Base-by-base conservation (phyloP, 2,888 invertebrate species). In the Dynastes grantii region DNA sequence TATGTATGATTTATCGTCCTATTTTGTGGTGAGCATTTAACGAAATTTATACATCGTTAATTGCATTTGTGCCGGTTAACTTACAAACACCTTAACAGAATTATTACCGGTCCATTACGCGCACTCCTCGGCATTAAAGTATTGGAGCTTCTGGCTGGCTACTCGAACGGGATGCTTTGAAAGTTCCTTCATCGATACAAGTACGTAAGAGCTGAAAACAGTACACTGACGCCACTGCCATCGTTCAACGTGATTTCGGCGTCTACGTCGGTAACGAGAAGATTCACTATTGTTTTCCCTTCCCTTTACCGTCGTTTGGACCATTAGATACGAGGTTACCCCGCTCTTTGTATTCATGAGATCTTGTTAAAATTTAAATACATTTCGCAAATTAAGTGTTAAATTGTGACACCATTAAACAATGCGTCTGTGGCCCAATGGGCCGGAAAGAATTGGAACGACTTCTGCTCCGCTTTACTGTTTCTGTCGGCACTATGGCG, bases 311-410 rank as follows among this genome's bases (percentile, higher is more conserved):
- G 5, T 58, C 40, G 16, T 40, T 53, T 58, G 37, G 22, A 37
- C 73, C 73, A 73, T 73, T 73, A 73, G 58, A 58, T 37, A 40
- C 40, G 63, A 64, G 16, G 51, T 49, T 49, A n/a, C 53, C 16
- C 53, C 53, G 29, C 45, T 68, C 76, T 76, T 71, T 68, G 58
- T 78, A 68, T 78, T 68, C 78, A 78, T 78, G 76, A 80, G 78
- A 77, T 71, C 80, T 81, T 79, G 81, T 83, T 83, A 83, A 83
- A 84, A 84, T 84, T 84, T 84, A 83, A 84, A 84, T 83, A 83
- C 82, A 83, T 83, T 84, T 84, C 82, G 83, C 80, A 83, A 84
- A 84, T 84, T 83, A 83, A 83, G 83, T 82, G 82, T 82, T 81
- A 82, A 84, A 84, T 83, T 81, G 83, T 81, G 81, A 82, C 82